Percentiles rank a stretch among this genome's conserved stretches.
Conservation (phyloP, 2,888 invertebrate genomes). For the Scrobipalpa atriplicella region DNA sequence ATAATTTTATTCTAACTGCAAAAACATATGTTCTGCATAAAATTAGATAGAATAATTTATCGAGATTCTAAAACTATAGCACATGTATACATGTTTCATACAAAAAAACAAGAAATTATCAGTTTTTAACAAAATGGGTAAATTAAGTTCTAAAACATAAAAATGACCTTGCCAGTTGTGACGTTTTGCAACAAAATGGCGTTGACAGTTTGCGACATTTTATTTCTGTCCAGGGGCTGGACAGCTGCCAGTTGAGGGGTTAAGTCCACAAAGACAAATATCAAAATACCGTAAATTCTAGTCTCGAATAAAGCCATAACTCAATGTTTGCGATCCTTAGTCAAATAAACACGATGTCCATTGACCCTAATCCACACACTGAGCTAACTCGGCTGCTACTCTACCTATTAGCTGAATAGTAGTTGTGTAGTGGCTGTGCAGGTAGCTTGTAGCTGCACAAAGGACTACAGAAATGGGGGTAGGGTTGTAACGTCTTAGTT, state of each 20-base stretch:
- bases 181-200: too few species aligned
- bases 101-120: too few species aligned
- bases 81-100: too few species aligned
- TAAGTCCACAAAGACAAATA: background rate
- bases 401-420: slow-evolving; percentile 14
- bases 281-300: slow-evolving; percentile 4
- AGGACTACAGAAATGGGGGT: background rate
- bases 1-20: too few species aligned
- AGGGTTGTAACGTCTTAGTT: background rate
- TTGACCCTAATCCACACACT: slow-evolving; percentile 20
- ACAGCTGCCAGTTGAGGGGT: background rate
- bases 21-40: too few species aligned
- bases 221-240: too few species aligned
- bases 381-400: background rate
- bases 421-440: slow-evolving; percentile 4
- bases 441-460: slow-evolving; percentile 14
- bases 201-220: too few species aligned
- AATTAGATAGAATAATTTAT: too few species aligned
- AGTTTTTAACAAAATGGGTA: too few species aligned
- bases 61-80: too few species aligned
- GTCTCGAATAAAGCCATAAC: slow-evolving; percentile 10
- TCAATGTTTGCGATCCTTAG: slow-evolving; percentile 18
- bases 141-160: too few species aligned
- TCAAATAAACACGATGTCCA: slow-evolving; percentile 14
- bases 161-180: too few species aligned